Base-by-base conservation (phyloP, 2,113 vertebrate genomes). In the Ammodramus savannarum region DNA sequence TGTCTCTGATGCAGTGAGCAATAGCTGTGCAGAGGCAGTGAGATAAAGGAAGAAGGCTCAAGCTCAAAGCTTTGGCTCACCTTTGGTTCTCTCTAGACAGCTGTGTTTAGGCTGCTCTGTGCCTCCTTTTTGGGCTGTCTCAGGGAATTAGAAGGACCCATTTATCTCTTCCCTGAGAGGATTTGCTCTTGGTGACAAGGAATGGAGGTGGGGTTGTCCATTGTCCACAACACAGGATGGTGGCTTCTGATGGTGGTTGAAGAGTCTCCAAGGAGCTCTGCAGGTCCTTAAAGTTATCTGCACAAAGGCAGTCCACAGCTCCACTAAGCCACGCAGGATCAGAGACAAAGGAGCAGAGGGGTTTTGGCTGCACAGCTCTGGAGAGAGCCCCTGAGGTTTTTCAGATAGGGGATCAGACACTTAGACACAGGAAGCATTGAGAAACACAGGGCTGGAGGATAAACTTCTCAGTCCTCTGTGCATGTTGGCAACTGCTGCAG, bases 401-500 rank as follows among this genome's bases (percentile, higher is more conserved):
- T 57, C 67, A 61, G 67, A 3, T 17, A 55, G 52, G 16, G 17
- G 12, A 25, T 39, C 34, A 25, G 32, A 73, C 16, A 16, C 3
- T 66, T 44, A 18, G 51, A 71, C 16, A 66, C 34, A 38, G 16
- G 23, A 25, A 82, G 11, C 34, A 59, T 5, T 16, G 71, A 79
- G 71, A 83, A 83, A 88, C 16, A 27, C 13, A 39, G 36, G 27
- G 25, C 11, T 61, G 0, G 2, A 44, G 21, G 17, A 88, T 32
- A 79, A 82, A 39, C 3, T 22, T 55, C 31, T 52, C 0, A 0
- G 36, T 80, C 14, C 1, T 12, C 43, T 39, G 6, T 43, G 11
- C 13, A 2, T 21, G 21, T 13, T 65, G 62, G 36, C 36, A 76
- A 7, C 41, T 3, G 23, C 22, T 0, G 0, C 41, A 69, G 14